These are phyloP conservation scores for Laticauda laticaudata DNA, from an alignment of 2,113 vertebrate species.

Conservation along the genomic window DNA sequence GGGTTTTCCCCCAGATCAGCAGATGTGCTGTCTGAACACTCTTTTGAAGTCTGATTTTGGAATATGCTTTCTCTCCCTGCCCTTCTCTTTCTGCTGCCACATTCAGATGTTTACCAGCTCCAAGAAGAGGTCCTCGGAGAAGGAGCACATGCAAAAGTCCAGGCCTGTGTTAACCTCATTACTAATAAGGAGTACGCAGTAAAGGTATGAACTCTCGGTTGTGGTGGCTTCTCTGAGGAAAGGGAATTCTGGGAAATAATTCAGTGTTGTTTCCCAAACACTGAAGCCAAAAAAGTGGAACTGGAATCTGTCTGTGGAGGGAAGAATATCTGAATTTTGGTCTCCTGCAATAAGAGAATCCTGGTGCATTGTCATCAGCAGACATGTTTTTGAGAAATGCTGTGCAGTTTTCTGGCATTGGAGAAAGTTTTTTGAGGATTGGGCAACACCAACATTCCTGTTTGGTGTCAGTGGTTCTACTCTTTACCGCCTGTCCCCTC, in stretches of 20 bases:
- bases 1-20: not conserved
- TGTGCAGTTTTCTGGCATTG: not conserved
- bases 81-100: rapidly evolving
- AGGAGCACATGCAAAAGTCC: slow-evolving; percentile 92
- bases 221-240: not conserved
- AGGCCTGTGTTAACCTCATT: slow-evolving; percentile 93
- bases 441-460: no score
- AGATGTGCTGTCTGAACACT: not conserved
- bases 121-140: slow-evolving; percentile 93
- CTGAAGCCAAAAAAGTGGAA: not conserved
- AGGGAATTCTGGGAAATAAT: not conserved
- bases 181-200: slow-evolving; percentile 97
- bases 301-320: not conserved
- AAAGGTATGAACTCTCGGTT: slow-evolving; percentile 76
- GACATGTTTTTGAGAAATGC: not conserved
- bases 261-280: not conserved
- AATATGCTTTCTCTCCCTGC: not conserved
- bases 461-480: not conserved
- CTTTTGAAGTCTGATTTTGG: not conserved
- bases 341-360: not conserved
- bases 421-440: not conserved
- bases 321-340: not conserved
- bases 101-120: slow-evolving; percentile 91
- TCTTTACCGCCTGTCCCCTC: not conserved
- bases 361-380: not conserved